Percentiles rank a stretch among this genome's conserved stretches.
Conservation (phyloP, 2,888 invertebrate genomes). For the Meiosimyza platycephala region DNA sequence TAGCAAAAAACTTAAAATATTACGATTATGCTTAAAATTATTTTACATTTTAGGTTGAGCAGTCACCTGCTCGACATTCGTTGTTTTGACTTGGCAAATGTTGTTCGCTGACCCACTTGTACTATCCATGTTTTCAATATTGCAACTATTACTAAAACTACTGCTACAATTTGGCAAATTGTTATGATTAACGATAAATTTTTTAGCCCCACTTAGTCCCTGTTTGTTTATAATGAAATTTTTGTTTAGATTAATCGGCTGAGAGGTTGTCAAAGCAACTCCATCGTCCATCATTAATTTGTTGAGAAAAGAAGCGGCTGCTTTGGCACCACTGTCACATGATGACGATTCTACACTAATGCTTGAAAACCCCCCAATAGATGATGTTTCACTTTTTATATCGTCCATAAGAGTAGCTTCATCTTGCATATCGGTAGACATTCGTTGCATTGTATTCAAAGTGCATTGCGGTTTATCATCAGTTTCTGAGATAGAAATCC, state of each 20-base stretch:
- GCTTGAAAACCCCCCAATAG: constrained; percentile 60
- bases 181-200: constrained; percentile 58
- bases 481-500: constrained; percentile 56
- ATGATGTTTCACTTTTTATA: constrained; percentile 62
- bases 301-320: constrained; percentile 49
- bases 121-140: constrained; percentile 22
- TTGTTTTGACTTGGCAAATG: no score
- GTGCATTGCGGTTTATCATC: constrained; percentile 52
- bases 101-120: neutral
- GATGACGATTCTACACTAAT: constrained; percentile 58
- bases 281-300: constrained; percentile 44
- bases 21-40: constrained; percentile 9
- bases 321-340: constrained; percentile 45
- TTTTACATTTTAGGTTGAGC: constrained; percentile 18
- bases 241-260: constrained; percentile 47
- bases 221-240: constrained; percentile 59
- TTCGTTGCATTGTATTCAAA: constrained; percentile 48
- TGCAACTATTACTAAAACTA: neutral
- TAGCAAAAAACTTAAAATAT: constrained; percentile 36
- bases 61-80: no score
- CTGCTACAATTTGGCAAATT: constrained; percentile 43
- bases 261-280: constrained; percentile 12
- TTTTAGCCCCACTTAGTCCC: constrained; percentile 57
- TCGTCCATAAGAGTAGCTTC: constrained; percentile 64
- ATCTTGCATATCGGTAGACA: constrained; percentile 57